Percentiles rank a stretch among this genome's conserved stretches.
These are phyloP conservation scores for Colletes latitarsis DNA, from an alignment of 1,140 invertebrate genomes.

Conservation along the genomic window DNA sequence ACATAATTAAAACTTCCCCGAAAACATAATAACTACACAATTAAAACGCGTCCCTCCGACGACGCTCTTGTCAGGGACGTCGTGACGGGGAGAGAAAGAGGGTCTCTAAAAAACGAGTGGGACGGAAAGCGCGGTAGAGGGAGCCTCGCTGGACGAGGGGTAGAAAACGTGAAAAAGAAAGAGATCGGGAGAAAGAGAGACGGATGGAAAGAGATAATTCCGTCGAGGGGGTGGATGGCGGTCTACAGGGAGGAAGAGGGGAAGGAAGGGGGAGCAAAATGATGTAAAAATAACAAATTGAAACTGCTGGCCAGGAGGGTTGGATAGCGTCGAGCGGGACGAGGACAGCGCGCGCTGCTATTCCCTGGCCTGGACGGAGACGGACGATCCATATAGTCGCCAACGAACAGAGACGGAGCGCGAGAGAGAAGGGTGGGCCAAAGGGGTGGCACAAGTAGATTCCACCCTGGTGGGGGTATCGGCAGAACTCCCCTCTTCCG, in stretches of 20 bases:
- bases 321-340: slow-evolving; percentile 28
- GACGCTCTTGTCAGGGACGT: slow-evolving; percentile 18
- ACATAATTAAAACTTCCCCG: slow-evolving; percentile 53
- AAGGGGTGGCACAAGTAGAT: slow-evolving; percentile 54
- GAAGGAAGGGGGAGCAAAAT: slow-evolving; percentile 68
- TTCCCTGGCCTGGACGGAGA: slow-evolving; percentile 3
- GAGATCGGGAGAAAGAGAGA: slow-evolving; percentile 50
- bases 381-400: slow-evolving; percentile 20
- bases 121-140: neutral
- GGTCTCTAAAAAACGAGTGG: slow-evolving; percentile 2
- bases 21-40: slow-evolving; percentile 56
- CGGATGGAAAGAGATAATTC: slow-evolving; percentile 34
- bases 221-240: slow-evolving; percentile 45
- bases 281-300: slow-evolving; percentile 79
- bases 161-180: neutral
- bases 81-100: neutral
- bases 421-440: slow-evolving; percentile 39
- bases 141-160: slow-evolving; percentile 20
- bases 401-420: slow-evolving; percentile 27
- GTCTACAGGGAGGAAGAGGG: slow-evolving; percentile 56
- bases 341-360: slow-evolving; percentile 12
- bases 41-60: slow-evolving; percentile 44
- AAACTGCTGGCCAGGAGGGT: slow-evolving; percentile 70
- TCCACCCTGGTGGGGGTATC: slow-evolving; percentile 33
- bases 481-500: slow-evolving; percentile 31